These are phyloP conservation scores for Myotis findleyi DNA, from an alignment of 2,797 vertebrate genomes.

Conservation along the genomic window DNA sequence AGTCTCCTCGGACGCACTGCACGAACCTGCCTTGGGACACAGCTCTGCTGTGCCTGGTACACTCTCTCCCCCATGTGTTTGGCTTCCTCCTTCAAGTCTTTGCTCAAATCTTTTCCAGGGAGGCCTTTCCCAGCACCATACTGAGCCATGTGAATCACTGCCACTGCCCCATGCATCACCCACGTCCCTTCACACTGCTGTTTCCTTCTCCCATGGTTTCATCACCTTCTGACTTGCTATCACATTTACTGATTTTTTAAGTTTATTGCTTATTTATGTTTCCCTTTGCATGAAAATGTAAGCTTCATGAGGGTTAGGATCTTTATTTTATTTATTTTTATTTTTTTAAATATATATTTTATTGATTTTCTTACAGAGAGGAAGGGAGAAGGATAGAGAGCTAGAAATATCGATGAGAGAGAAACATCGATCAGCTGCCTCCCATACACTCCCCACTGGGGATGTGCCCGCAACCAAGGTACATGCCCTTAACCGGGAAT, in stretches of 20 bases:
- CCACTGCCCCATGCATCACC: background rate
- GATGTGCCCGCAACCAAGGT: no score
- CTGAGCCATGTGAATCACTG: background rate
- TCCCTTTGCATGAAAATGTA: background rate
- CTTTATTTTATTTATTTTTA: background rate
- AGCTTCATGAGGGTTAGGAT: background rate
- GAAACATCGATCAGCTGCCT: no score
- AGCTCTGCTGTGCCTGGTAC: background rate
- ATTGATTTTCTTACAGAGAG: no score
- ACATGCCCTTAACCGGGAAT: no score
- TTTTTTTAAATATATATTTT: no score
- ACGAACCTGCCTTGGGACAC: background rate
- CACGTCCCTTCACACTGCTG: background rate
- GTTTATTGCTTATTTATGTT: slow-evolving; percentile 32
- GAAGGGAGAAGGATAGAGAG: no score
- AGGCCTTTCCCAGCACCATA: background rate
- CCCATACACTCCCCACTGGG: no score
- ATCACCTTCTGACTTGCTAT: background rate
- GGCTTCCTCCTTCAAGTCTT: background rate
- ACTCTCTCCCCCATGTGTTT: background rate
- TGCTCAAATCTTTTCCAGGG: background rate
- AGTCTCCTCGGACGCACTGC: background rate
- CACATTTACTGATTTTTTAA: background rate
- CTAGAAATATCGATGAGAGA: no score
- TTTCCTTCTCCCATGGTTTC: background rate